A percentile compares a stretch with the other conserved stretches of the same genome.
Conservation (phyloP, 2,888 invertebrate species). For the Choristoneura rosaceana region DNA sequence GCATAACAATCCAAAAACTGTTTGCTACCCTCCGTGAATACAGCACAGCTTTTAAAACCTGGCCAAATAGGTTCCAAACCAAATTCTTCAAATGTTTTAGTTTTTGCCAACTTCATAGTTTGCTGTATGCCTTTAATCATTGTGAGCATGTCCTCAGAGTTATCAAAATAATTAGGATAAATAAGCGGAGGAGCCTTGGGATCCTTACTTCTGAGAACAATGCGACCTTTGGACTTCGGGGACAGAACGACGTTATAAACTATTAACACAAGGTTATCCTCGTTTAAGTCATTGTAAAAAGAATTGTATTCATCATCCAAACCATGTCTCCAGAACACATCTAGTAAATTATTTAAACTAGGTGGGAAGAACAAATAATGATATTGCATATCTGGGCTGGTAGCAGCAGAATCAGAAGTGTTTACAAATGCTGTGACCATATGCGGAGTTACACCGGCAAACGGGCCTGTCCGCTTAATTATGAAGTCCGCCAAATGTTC, state of each 20-base stretch:
- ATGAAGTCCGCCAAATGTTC: conserved; percentile 74
- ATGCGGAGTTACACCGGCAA: conserved; percentile 72
- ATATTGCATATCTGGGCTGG: conserved; percentile 63
- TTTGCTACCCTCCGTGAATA: conserved; percentile 55
- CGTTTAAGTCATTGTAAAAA: conserved; percentile 52
- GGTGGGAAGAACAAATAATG: conserved; percentile 65
- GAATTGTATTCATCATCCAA: conserved; percentile 53
- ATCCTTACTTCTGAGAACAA: conserved; percentile 88
- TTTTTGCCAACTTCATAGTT: conserved; percentile 56
- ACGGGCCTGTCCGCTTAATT: conserved; percentile 74
- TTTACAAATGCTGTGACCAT: conserved; percentile 65
- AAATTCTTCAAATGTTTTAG: conserved; percentile 57
- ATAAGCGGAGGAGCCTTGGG: conserved; percentile 88
- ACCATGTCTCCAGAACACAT: conserved; percentile 57
- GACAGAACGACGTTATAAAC: conserved; percentile 86
- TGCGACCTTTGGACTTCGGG: conserved; percentile 88
- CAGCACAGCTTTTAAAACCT: conserved; percentile 62
- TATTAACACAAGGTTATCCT: conserved; percentile 65
- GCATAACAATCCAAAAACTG: conserved; percentile 61
- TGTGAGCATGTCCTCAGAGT: conserved; percentile 80
- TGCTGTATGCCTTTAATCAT: conserved; percentile 58
- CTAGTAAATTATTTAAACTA: conserved; percentile 55
- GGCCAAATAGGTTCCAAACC: conserved; percentile 65
- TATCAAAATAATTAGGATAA: conserved; percentile 87
- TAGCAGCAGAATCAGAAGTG: conserved; percentile 60